Conservation (phyloP, 2,113 vertebrate genomes). For the Eidolon helvum region DNA sequence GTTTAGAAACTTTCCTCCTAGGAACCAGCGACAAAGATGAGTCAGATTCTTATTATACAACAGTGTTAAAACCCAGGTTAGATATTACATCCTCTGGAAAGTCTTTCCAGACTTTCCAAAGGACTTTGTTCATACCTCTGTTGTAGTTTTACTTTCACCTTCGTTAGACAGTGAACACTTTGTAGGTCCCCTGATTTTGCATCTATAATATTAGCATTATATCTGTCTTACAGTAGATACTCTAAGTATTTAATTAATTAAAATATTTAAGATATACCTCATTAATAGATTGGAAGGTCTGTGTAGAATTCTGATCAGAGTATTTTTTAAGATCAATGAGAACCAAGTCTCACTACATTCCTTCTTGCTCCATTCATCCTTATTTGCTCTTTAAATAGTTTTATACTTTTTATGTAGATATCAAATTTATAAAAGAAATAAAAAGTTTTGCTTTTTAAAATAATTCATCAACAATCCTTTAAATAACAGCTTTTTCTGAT, state of each 20-base stretch:
- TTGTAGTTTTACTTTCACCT: neutral
- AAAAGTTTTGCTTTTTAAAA: neutral
- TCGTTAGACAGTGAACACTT: neutral
- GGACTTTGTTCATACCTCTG: neutral
- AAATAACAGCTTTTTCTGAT: neutral
- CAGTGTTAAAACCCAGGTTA: neutral
- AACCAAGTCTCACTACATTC: neutral
- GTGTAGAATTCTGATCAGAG: neutral
- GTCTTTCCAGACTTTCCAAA: neutral
- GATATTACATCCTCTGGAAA: neutral
- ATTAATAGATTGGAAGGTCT: neutral
- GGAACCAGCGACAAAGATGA: neutral
- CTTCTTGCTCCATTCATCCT: neutral
- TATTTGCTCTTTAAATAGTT: conserved; percentile 27
- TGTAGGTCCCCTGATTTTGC: neutral
- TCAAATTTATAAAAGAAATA: neutral
- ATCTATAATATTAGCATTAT: neutral
- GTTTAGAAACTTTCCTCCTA: neutral
- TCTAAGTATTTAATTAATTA: neutral
- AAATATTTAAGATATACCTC: neutral
- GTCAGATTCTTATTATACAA: neutral
- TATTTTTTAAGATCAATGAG: neutral
- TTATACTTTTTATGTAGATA: neutral
- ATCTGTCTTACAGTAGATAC: neutral
- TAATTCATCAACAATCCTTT: neutral